A percentile compares a stretch with the other conserved stretches of the same genome.
Conservation (phyloP, 2,113 vertebrate genomes). For the Eclectus roratus region DNA sequence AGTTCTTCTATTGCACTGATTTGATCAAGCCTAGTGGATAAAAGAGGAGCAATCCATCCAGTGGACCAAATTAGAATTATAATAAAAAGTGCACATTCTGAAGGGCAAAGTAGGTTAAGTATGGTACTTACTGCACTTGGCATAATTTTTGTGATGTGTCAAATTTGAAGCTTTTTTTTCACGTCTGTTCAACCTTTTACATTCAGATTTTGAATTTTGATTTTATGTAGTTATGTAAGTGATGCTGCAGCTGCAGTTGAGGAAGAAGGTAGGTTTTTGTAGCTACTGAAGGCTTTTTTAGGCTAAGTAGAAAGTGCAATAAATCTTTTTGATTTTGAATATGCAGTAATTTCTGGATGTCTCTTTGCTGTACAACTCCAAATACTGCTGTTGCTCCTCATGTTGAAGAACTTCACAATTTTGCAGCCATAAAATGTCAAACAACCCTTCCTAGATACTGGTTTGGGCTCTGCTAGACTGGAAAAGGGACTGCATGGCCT, state of each 20-base stretch:
- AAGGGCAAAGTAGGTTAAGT: conserved; percentile 9
- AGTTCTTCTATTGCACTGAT: conserved; percentile 50
- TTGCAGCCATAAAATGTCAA: neutral
- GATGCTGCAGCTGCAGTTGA: neutral
- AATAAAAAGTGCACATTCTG: conserved; percentile 35
- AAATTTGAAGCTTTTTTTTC: neutral
- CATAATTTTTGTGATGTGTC: neutral
- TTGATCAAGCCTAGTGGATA: neutral
- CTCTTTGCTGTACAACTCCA: neutral
- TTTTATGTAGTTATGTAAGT: neutral
- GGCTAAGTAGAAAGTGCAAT: neutral
- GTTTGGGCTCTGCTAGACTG: neutral
- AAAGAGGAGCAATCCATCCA: conserved; percentile 30
- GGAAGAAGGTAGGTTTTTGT: neutral
- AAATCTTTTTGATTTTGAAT: neutral
- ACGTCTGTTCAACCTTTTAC: neutral
- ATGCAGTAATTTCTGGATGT: neutral
- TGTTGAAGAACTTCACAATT: neutral
- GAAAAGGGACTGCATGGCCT: neutral
- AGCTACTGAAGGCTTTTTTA: neutral
- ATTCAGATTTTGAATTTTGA: neutral
- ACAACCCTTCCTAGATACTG: neutral
- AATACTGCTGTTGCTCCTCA: neutral
- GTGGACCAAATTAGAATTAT: conserved; percentile 40
- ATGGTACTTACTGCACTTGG: neutral